A percentile compares a stretch with the other conserved stretches of the same genome.
phyloP scores from a whole-genome alignment of 2,113 vertebrate genomes.

The Willisornis vidua region DNA sequence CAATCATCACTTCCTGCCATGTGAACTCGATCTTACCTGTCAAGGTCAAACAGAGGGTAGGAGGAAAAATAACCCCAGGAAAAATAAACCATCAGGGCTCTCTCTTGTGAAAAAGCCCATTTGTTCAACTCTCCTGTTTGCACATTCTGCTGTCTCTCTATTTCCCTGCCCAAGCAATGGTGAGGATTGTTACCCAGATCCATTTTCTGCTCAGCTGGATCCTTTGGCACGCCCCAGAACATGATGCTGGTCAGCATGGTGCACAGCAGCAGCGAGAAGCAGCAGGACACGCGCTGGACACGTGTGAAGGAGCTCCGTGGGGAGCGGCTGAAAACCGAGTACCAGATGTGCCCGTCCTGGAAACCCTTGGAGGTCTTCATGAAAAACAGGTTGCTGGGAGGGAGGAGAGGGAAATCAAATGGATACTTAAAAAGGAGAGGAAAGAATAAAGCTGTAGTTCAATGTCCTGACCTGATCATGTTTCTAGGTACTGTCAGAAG shows the following conservation, averaged over 20 bases:
- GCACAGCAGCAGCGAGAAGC: constrained; percentile 92
- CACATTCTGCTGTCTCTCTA: background rate
- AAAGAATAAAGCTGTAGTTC: background rate
- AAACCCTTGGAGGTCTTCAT: constrained; percentile 91
- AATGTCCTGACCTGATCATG: background rate
- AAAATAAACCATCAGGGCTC: background rate
- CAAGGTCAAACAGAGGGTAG: background rate
- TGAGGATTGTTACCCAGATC: constrained; percentile 83
- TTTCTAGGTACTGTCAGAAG: background rate
- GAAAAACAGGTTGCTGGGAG: constrained; percentile 89
- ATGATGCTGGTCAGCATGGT: constrained; percentile 97
- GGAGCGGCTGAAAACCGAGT: constrained; percentile 87
- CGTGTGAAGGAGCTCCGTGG: constrained; percentile 88
- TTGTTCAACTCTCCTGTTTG: background rate
- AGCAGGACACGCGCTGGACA: constrained; percentile 92
- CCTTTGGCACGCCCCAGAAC: constrained; percentile 93
- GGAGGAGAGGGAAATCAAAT: background rate
- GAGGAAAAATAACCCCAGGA: background rate
- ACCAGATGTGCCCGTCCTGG: constrained; percentile 93
- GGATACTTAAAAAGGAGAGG: background rate
- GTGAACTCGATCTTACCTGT: constrained; percentile 93
- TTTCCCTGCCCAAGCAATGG: background rate
- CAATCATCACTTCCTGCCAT: constrained; percentile 95
- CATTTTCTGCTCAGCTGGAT: constrained; percentile 95
- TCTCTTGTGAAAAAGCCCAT: background rate